phyloP scores from a whole-genome alignment of 2,888 invertebrate genomes.

The Yponomeuta plumbellus region DNA sequence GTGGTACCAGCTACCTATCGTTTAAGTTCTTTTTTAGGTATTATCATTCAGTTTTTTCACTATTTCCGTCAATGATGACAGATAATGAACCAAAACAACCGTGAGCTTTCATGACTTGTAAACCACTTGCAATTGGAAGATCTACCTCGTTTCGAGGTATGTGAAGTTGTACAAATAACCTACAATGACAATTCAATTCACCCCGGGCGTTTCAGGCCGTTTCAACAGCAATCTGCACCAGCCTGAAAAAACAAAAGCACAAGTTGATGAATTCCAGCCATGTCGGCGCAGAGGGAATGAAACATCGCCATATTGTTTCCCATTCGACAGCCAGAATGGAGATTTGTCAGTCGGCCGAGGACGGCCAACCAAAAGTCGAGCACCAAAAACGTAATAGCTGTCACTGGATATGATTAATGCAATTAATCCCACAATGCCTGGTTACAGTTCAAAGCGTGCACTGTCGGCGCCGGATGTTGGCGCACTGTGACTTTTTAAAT shows the following conservation, averaged over 20 bases:
- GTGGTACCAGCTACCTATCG: too few species aligned
- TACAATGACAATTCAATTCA: too few species aligned
- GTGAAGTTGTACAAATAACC: too few species aligned
- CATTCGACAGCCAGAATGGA: constrained; percentile 48
- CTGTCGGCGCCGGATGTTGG: constrained; percentile 35
- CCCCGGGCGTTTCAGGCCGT: background rate
- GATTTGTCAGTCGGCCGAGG: constrained; percentile 30
- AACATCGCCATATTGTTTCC: constrained; percentile 49
- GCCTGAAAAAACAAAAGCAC: background rate
- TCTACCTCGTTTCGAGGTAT: too few species aligned
- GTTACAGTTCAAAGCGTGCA: constrained; percentile 47
- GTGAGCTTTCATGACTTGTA: too few species aligned
- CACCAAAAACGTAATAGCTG: constrained; percentile 77
- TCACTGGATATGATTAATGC: constrained; percentile 72
- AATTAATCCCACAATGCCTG: constrained; percentile 71
- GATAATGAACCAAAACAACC: too few species aligned
- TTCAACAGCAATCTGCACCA: background rate
- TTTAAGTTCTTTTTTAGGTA: too few species aligned
- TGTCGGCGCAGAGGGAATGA: background rate
- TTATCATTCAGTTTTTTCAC: too few species aligned
- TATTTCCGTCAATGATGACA: too few species aligned
- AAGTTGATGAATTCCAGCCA: constrained; percentile 4
- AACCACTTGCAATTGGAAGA: too few species aligned
- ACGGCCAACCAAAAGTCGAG: constrained; percentile 62
- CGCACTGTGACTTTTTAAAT: constrained; percentile 3